Percentiles rank a stretch among this genome's conserved stretches.
phyloP scores from a whole-genome alignment of 2,888 invertebrate species.

The Drosophila ezoana region DNA sequence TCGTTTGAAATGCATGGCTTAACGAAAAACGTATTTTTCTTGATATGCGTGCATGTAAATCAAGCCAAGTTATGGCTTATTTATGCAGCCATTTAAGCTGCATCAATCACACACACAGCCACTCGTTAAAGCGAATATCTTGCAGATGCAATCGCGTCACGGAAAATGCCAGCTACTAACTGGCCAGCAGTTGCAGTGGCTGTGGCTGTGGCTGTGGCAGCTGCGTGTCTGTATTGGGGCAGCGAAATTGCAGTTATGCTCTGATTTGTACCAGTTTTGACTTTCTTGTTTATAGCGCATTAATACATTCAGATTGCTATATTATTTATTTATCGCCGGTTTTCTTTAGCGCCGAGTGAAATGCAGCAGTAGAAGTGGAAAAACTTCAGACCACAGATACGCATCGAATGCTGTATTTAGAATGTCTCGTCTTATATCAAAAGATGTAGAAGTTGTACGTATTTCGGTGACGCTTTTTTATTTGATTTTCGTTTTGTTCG shows the following conservation, averaged over 20 bases:
- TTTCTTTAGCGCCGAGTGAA: conserved; percentile 61
- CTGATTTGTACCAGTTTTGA: conserved; percentile 85
- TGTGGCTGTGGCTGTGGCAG: conserved; percentile 11
- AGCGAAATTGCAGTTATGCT: conserved; percentile 85
- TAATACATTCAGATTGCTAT: conserved; percentile 79
- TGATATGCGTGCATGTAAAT: conserved; percentile 44
- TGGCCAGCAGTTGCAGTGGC: conserved; percentile 29
- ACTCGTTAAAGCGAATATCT: conserved; percentile 24
- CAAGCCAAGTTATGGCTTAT: conserved; percentile 46
- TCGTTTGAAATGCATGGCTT: conserved; percentile 61
- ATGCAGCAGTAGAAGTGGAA: conserved; percentile 46
- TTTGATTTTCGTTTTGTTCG: conserved; percentile 12
- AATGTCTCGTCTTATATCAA: conserved; percentile 6
- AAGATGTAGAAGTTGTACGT: conserved; percentile 11
- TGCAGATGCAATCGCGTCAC: conserved; percentile 58
- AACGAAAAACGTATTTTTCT: conserved; percentile 39
- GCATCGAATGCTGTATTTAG: conserved; percentile 24
- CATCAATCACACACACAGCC: conserved; percentile 64
- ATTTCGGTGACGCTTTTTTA: conserved; percentile 16
- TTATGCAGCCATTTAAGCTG: conserved; percentile 63
- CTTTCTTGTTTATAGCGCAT: conserved; percentile 84
- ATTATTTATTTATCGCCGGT: conserved; percentile 78
- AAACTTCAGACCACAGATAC: conserved; percentile 37
- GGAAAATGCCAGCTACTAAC: conserved; percentile 54
- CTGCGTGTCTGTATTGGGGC: conserved; percentile 65